A percentile compares a stretch with the other conserved stretches of the same genome.
Conservation (phyloP, 2,888 invertebrate species). For the Pollenia griseotomentosa region DNA sequence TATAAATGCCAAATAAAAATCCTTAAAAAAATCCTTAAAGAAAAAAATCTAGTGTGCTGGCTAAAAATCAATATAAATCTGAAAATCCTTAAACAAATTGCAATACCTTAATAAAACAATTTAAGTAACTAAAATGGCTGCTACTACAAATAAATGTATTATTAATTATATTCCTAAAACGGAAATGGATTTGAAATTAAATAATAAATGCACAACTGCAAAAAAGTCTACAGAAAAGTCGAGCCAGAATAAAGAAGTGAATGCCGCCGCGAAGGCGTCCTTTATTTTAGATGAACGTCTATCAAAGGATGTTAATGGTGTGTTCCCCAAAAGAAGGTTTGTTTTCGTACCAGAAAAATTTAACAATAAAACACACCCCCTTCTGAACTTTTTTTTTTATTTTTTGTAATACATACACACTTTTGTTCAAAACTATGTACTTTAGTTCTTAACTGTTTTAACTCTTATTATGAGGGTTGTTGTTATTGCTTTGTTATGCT, state of each 20-base stretch:
- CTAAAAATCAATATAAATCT: conserved; percentile 64
- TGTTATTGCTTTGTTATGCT: conserved; percentile 27
- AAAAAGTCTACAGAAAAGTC: not conserved
- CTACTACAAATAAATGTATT: conserved; percentile 52
- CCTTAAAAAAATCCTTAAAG: not conserved
- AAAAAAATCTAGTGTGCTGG: conserved; percentile 21
- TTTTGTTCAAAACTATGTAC: not conserved
- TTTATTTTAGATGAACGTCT: conserved; percentile 79
- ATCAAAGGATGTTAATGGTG: conserved; percentile 80
- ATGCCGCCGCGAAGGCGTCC: conserved; percentile 62
- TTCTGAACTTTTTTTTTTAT: not conserved
- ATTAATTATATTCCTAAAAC: conserved; percentile 43
- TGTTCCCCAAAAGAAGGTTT: conserved; percentile 82
- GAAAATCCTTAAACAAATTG: not conserved
- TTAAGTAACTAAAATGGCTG: conserved; percentile 58
- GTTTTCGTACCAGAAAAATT: conserved; percentile 27
- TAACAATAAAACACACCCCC: conserved; percentile 36
- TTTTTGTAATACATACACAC: not conserved
- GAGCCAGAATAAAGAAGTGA: not conserved
- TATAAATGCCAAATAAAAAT: conserved; percentile 10
- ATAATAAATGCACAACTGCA: conserved; percentile 5
- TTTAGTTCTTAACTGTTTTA: conserved; percentile 7
- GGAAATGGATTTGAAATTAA: conserved; percentile 2
- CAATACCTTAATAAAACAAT: not conserved
- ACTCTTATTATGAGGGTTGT: conserved; percentile 38